These are phyloP conservation scores for Crax fasciolata DNA, from an alignment of 2,797 vertebrate species.

Conservation along the genomic window DNA sequence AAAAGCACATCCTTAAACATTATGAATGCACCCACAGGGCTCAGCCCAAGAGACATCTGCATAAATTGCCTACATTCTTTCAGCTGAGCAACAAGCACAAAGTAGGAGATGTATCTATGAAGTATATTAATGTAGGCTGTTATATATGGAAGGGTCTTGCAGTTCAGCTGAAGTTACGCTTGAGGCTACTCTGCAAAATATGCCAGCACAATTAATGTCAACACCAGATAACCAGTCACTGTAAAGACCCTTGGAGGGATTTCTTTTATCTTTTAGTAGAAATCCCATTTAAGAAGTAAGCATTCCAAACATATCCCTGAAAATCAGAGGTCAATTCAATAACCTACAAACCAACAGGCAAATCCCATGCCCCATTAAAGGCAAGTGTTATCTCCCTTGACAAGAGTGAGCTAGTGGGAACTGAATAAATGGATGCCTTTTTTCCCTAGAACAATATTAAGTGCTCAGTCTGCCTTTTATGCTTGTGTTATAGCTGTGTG, in stretches of 20 bases:
- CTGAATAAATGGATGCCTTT: not conserved
- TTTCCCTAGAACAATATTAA: not conserved
- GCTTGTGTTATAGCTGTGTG: no score
- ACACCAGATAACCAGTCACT: conserved; percentile 56
- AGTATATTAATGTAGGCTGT: conserved; percentile 47
- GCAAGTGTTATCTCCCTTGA: conserved; percentile 45
- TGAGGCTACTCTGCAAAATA: conserved; percentile 64
- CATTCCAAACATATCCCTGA: conserved; percentile 52
- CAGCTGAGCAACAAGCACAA: not conserved
- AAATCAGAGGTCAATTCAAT: conserved; percentile 62
- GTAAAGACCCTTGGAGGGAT: conserved; percentile 58
- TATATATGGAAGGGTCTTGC: conserved; percentile 43
- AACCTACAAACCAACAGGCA: not conserved
- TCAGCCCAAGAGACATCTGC: conserved; percentile 27
- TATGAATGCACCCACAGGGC: not conserved
- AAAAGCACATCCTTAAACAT: conserved; percentile 44
- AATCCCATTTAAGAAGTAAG: conserved; percentile 66
- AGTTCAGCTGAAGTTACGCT: conserved; percentile 68
- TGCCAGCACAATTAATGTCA: conserved; percentile 69
- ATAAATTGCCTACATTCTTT: not conserved
- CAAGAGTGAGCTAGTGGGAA: conserved; percentile 3
- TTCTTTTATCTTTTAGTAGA: conserved; percentile 59
- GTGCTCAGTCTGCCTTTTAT: not conserved
- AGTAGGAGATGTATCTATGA: not conserved
- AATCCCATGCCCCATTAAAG: conserved; percentile 44